Evolutionary conservation across 2,797 vertebrate genomes (phyloP).

Genomic region (Ctenopoma multispine): DNA sequence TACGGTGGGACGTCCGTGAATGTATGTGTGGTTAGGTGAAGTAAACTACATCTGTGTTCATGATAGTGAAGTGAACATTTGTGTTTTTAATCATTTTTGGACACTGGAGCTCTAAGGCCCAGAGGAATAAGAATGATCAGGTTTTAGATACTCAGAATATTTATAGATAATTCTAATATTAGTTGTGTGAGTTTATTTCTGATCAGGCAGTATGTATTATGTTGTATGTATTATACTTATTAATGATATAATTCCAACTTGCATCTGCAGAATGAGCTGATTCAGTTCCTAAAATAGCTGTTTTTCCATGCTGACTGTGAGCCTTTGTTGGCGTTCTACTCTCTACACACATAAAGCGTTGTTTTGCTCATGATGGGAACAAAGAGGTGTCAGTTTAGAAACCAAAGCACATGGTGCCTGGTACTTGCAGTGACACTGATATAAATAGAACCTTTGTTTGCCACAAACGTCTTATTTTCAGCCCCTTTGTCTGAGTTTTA

Average conservation of each 20-base stretch:
- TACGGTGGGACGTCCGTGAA: too few species aligned
- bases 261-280: conserved; percentile 11
- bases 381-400: conserved; percentile 61
- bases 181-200: too few species aligned
- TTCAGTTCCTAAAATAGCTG: conserved; percentile 50
- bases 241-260: neutral
- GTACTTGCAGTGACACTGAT: conserved; percentile 53
- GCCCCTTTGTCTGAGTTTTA: conserved; percentile 21
- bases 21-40: too few species aligned
- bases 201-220: too few species aligned
- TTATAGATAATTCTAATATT: too few species aligned
- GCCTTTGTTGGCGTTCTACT: conserved; percentile 41
- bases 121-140: too few species aligned
- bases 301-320: conserved; percentile 2
- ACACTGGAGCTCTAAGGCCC: too few species aligned
- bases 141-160: too few species aligned
- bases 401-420: conserved; percentile 57
- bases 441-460: conserved; percentile 66
- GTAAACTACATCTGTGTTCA: too few species aligned
- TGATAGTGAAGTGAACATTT: too few species aligned
- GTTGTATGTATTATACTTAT: too few species aligned
- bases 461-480: conserved; percentile 34
- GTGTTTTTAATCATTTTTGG: too few species aligned
- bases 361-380: conserved; percentile 56
- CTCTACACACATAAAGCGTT: conserved; percentile 50